Evolutionary conservation across 2,888 invertebrate genomes (phyloP).

Genomic region (Lasius fuliginosus): DNA sequence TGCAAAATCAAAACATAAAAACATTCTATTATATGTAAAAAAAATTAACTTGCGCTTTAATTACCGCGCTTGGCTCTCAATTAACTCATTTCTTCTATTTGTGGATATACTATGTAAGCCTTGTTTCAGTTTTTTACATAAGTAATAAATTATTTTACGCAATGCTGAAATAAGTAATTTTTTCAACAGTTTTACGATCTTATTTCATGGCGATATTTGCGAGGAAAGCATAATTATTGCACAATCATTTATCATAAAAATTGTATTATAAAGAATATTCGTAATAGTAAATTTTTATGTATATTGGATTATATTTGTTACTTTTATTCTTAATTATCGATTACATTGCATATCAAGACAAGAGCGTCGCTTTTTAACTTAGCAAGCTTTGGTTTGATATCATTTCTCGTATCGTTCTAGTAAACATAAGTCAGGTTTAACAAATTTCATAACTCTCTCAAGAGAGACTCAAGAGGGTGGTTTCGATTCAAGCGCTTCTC

Average conservation of each 20-base stretch:
- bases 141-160: neutral
- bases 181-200: neutral
- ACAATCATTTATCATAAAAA: constrained; percentile 7
- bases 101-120: neutral
- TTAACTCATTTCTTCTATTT: too few relatives aligned
- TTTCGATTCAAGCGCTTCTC: constrained; percentile 19
- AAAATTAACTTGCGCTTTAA: too few relatives aligned
- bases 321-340: neutral
- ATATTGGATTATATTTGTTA: neutral
- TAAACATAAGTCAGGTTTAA: constrained; percentile 30
- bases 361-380: neutral
- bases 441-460: constrained; percentile 25
- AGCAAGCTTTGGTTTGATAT: neutral
- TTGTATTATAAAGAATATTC: neutral
- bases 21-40: neutral
- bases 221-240: neutral
- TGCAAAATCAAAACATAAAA: neutral
- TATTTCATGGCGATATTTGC: neutral
- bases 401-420: neutral
- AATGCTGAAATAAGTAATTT: neutral
- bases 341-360: neutral
- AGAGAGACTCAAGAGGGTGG: neutral
- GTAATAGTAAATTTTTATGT: neutral
- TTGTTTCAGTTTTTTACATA: neutral
- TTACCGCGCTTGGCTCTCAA: too few relatives aligned